These are phyloP conservation scores for Subanguina moxae DNA, from an alignment of 1,140 invertebrate species.

Conservation along the genomic window DNA sequence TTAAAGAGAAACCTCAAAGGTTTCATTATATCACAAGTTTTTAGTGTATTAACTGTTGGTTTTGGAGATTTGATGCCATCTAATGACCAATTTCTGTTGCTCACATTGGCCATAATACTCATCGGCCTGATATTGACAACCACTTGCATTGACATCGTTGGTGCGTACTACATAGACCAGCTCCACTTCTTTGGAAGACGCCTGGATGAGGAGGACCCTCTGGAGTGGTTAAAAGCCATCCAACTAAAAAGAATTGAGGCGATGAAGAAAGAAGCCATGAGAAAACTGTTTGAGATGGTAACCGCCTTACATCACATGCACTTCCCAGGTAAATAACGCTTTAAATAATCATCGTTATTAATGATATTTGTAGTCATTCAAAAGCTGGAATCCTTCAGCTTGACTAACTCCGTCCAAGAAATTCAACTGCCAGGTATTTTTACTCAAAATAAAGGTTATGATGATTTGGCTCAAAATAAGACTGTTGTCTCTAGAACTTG, in stretches of 20 bases:
- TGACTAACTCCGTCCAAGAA: slow-evolving; percentile 6
- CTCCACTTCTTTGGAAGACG: slow-evolving; percentile 57
- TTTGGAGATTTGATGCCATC: slow-evolving; percentile 57
- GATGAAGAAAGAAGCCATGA: slow-evolving; percentile 59
- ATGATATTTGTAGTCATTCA: not conserved
- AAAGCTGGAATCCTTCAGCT: slow-evolving; percentile 11
- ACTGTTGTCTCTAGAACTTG: no score
- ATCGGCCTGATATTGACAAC: slow-evolving; percentile 53
- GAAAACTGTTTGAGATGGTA: slow-evolving; percentile 58
- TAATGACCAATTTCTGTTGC: slow-evolving; percentile 50
- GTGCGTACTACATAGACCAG: slow-evolving; percentile 57
- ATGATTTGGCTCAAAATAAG: no score
- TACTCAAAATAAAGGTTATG: no score
- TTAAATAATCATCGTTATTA: not conserved
- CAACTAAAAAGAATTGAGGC: slow-evolving; percentile 58
- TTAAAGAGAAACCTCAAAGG: no score
- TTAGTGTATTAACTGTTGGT: slow-evolving; percentile 52
- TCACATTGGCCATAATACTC: slow-evolving; percentile 45
- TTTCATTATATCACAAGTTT: not conserved
- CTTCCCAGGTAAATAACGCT: slow-evolving; percentile 25
- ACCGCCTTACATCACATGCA: slow-evolving; percentile 54
- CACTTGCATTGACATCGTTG: slow-evolving; percentile 57
- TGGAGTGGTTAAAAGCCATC: slow-evolving; percentile 58
- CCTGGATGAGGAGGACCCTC: slow-evolving; percentile 52
- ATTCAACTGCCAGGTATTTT: slow-evolving; percentile 1